Evolutionary conservation across 2,888 invertebrate genomes (phyloP).

Genomic region (Acanthosepion esculentum): DNA sequence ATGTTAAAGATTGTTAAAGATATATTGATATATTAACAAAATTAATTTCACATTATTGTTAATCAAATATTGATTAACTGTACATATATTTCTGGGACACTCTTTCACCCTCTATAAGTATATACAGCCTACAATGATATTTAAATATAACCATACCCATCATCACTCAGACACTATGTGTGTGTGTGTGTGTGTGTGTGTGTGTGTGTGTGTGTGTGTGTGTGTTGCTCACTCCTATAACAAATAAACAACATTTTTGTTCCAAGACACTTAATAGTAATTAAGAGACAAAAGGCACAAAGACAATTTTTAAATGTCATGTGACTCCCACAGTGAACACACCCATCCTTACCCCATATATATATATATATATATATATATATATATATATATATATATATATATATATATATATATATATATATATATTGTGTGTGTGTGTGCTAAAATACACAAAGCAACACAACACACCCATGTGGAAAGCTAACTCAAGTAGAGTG

Average conservation of each 20-base stretch:
- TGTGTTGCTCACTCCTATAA: not conserved
- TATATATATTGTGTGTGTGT: too few species aligned
- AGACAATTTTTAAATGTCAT: slow-evolving; percentile 33
- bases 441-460: too few species aligned
- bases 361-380: not conserved
- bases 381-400: not conserved
- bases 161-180: too few species aligned
- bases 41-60: too few species aligned
- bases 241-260: slow-evolving; percentile 1
- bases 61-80: too few species aligned
- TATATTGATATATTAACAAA: too few species aligned
- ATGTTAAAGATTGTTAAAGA: too few species aligned
- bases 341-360: not conserved
- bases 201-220: not conserved
- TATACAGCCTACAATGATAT: too few species aligned
- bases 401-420: not conserved
- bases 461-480: too few species aligned
- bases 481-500: too few species aligned
- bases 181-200: not conserved
- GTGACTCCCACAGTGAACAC: not conserved
- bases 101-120: not conserved
- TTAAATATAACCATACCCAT: too few species aligned
- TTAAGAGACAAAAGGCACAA: slow-evolving; percentile 11
- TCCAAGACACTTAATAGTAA: not conserved
- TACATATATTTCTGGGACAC: too few species aligned